Conservation (phyloP, 2,797 vertebrate genomes). For the Enteromius viviparus region DNA sequence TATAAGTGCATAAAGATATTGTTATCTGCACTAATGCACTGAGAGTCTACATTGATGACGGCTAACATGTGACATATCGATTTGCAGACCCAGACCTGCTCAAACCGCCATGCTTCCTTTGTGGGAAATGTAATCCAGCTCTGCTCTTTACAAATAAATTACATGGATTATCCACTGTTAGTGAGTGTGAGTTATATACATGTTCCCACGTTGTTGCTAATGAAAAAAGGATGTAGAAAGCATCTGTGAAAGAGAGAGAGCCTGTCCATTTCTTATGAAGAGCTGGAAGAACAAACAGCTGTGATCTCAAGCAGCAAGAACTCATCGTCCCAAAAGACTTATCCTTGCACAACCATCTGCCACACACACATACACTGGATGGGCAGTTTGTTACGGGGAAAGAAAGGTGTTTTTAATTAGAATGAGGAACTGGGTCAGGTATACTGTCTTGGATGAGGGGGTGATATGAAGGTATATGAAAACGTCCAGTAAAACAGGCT, state of each 20-base stretch:
- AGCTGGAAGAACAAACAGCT: slow-evolving; percentile 47
- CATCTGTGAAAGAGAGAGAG: background rate
- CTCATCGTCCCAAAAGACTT: slow-evolving; percentile 45
- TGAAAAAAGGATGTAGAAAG: slow-evolving; percentile 3
- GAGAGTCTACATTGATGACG: background rate
- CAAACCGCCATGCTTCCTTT: background rate
- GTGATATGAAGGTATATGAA: slow-evolving; percentile 15
- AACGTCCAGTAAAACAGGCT: slow-evolving; percentile 4
- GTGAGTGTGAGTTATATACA: background rate
- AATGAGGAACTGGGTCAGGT: slow-evolving; percentile 8
- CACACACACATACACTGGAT: slow-evolving; percentile 13
- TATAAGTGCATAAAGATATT: background rate
- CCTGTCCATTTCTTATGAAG: slow-evolving; percentile 2
- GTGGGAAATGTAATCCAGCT: background rate
- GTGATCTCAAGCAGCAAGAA: slow-evolving; percentile 42
- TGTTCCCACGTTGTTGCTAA: slow-evolving; percentile 12
- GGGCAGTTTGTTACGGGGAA: background rate
- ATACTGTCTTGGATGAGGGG: slow-evolving; percentile 1
- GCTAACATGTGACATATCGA: background rate
- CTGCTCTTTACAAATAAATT: slow-evolving; percentile 12
- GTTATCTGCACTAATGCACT: slow-evolving; percentile 17
- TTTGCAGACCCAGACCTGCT: background rate
- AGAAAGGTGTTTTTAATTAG: slow-evolving; percentile 30
- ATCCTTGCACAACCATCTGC: slow-evolving; percentile 44
- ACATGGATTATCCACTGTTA: background rate